Conservation (phyloP, 2,888 invertebrate species). For the Helicoverpa assulta region DNA sequence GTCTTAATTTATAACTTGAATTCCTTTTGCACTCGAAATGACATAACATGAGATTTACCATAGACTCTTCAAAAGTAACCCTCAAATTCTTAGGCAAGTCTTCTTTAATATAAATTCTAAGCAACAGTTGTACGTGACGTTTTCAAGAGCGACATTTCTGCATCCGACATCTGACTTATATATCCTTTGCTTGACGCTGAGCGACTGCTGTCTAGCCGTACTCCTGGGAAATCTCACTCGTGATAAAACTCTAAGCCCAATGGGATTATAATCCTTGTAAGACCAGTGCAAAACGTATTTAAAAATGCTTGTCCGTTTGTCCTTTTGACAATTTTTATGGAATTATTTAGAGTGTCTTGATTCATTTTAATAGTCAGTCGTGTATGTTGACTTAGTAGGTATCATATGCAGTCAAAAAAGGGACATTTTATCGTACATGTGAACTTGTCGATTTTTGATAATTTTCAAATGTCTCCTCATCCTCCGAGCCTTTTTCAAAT, state of each 20-base stretch:
- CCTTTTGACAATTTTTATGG: too few species aligned
- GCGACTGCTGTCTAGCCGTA: slow-evolving; percentile 20
- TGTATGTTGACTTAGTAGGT: too few species aligned
- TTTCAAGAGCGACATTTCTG: slow-evolving; percentile 28
- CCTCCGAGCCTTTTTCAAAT: too few species aligned
- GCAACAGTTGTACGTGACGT: slow-evolving; percentile 5
- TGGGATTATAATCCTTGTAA: slow-evolving; percentile 26
- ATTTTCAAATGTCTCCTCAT: too few species aligned
- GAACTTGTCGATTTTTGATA: too few species aligned
- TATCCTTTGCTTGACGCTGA: slow-evolving; percentile 17
- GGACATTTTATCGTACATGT: too few species aligned
- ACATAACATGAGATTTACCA: too few species aligned
- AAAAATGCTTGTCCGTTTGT: not conserved
- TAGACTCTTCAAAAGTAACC: not conserved
- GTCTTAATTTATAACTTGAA: too few species aligned
- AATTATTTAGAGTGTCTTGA: too few species aligned
- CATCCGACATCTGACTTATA: slow-evolving; percentile 15
- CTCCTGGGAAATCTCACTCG: slow-evolving; percentile 47
- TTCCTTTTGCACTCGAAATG: too few species aligned
- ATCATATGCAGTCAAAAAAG: too few species aligned
- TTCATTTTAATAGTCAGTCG: too few species aligned
- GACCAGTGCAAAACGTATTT: not conserved
- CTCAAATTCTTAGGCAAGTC: not conserved
- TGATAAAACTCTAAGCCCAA: slow-evolving; percentile 41
- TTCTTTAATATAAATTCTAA: slow-evolving; percentile 14